Evolutionary conservation across 2,797 vertebrate species (phyloP).

Genomic region (Myoxocephalus aenaeus): DNA sequence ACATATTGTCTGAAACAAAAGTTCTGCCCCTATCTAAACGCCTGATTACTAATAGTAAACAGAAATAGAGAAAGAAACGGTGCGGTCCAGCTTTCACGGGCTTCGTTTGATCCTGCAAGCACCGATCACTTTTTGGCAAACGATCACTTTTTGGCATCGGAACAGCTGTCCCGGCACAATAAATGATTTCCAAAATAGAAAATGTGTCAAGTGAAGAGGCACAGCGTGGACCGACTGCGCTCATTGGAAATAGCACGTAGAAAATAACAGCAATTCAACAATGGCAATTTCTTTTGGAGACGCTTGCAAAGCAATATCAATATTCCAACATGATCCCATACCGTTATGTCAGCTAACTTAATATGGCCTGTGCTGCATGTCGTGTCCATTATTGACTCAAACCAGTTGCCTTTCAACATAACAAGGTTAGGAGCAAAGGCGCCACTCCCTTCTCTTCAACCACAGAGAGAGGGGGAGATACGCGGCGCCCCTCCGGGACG

Average conservation of each 20-base stretch:
- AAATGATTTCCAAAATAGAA: not conserved
- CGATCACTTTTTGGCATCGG: not conserved
- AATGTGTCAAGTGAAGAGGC: not conserved
- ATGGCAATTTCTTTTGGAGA: not conserved
- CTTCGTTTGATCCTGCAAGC: not conserved
- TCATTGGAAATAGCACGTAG: not conserved
- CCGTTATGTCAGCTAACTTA: not conserved
- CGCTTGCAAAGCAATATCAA: not conserved
- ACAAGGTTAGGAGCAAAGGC: slow-evolving; percentile 59
- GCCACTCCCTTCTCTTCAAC: slow-evolving; percentile 34
- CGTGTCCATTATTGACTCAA: slow-evolving; percentile 20
- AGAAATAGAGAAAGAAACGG: not conserved
- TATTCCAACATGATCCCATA: not conserved
- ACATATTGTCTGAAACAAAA: not conserved
- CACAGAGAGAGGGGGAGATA: not conserved
- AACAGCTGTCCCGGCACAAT: not conserved
- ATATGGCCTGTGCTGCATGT: not conserved
- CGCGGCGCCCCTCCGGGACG: slow-evolving; percentile 31
- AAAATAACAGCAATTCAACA: not conserved
- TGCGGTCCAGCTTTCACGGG: not conserved
- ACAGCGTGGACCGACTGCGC: not conserved
- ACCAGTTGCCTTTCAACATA: slow-evolving; percentile 31
- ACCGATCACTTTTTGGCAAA: not conserved
- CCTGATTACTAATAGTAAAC: not conserved
- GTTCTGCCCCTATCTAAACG: not conserved